Evolutionary conservation across 1,140 invertebrate species (phyloP), one percentile per base, ranked within the genome.

Genomic region (Pogonognathellus flavescens): DNA sequence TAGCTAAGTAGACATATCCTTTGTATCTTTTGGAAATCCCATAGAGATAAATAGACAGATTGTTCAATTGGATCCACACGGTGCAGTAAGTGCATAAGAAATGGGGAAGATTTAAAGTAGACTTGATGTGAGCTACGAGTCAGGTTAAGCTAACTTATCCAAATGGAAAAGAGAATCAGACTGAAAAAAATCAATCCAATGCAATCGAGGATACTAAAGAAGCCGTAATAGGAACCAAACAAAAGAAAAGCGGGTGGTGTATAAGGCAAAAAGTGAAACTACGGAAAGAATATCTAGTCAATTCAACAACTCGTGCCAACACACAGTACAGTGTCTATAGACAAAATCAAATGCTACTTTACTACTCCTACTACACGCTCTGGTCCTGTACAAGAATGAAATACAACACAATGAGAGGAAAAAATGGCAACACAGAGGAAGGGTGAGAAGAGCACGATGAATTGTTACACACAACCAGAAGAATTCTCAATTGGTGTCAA

Each of bases 121-220:
- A 76, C 31, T 31, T 66, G 62, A 25, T 66, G 62, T 66, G 62
- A 66, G 62, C 25, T 76, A 25, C 31, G 31, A 76, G 70, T 76
- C 49, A 76, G 49, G 70, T 76, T 76, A 76, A 76, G 70, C 70
- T 76, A 76, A 76, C 70, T 76, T 76, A 76, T 76, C 70, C 70
- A 31, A 76, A 50, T 18, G 70, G 70, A 76, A 76, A 14, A 76
- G 70, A 76, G 70, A 76, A 49, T 76, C 70, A 76, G 41, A 50
- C 25, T 49, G 70, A 76, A 76, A 76, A 72, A 76, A 76, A 49
- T 76, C 70, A 76, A 76, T 76, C 41, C 22, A 50, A 49, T 76
- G 1, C 18, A 20, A 62, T 18, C 8, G 59, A 20, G 9, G 59
- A n/a, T n/a, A 14, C n/a, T 25, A 16, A 76, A 76, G 41, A 41